Base-by-base conservation (phyloP, 2,888 invertebrate species). In the Amblyjoppa fuscipennis region DNA sequence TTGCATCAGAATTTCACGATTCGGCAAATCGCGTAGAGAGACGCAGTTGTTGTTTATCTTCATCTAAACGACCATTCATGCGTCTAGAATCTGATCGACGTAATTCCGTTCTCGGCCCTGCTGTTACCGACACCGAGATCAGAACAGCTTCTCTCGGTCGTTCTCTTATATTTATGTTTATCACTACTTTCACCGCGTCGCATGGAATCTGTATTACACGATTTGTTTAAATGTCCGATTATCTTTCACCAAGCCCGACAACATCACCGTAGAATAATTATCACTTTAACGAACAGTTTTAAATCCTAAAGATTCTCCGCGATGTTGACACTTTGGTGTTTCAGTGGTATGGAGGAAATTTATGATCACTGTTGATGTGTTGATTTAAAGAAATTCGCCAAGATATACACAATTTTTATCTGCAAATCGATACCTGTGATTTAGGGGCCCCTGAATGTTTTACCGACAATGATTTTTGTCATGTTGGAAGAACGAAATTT, bases 1-100 rank as follows among this genome's bases (percentile, higher is more conserved):
- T 64, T 64, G 31, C n/a, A 34, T 34, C 64, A n/a, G 34, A 64
- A 34, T 64, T 64, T 34, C 64, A 64, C 64, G 34, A 64, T 64
- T 64, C 64, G 64, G n/a, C 64, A n/a, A 31, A 34, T 64, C 31
- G 64, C 16, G 13, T 16, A 16, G 31, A 34, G 25, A 25, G 11
- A 25, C 28, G 16, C 11, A 13, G 64, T 64, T 64, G 34, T 34
- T 61, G n/a, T 64, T 34, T 31, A 64, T 34, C 64, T 16, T 64
- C 64, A 34, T 31, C 31, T 64, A 34, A 64, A 64, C 64, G 64
- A 64, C 34, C 34, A 34, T 31, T 64, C 64, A 64, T 64, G 34
- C 64, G 64, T 34, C 64, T 31, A 34, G 64, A 64, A 31, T 31
- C 64, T 34, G 64, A 64, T 16, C 34, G n/a, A 34, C 64, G 64